phyloP scores from a whole-genome alignment of 2,797 vertebrate genomes.

The Dipus sagitta region DNA sequence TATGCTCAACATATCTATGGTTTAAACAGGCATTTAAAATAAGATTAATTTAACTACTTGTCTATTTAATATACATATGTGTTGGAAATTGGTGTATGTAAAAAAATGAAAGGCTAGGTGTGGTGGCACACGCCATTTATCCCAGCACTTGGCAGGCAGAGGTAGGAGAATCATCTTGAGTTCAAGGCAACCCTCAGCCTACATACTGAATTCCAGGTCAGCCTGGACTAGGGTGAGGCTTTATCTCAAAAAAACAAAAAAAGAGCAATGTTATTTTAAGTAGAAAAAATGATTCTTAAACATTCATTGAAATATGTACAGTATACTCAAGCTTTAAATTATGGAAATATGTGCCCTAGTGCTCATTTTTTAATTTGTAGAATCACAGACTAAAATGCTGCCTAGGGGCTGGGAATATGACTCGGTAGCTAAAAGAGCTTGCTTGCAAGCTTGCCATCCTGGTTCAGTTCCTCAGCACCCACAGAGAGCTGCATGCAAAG shows the following conservation, averaged over 20 bases:
- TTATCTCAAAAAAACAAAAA: too few species aligned
- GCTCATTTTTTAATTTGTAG: neutral
- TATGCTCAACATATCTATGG: neutral
- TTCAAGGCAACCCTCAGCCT: too few species aligned
- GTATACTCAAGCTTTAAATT: neutral
- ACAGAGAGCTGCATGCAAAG: too few species aligned
- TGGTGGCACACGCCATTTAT: too few species aligned
- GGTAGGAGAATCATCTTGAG: too few species aligned
- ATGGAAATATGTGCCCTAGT: neutral
- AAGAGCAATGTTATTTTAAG: slow-evolving; percentile 28
- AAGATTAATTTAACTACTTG: neutral
- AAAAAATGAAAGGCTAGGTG: neutral
- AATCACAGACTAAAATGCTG: neutral
- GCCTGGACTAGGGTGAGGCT: too few species aligned
- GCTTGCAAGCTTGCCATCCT: too few species aligned
- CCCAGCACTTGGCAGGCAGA: too few species aligned
- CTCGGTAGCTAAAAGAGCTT: too few species aligned
- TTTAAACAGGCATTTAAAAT: neutral
- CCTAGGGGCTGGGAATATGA: too few species aligned
- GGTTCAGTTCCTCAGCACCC: too few species aligned
- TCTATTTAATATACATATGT: neutral
- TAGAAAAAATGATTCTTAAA: neutral
- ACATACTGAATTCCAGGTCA: too few species aligned
- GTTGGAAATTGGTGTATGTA: neutral
- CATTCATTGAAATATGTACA: neutral